A percentile compares a stretch with the other conserved stretches of the same genome.
These are phyloP conservation scores for Amblyteles armatorius DNA, from an alignment of 2,888 invertebrate species.

Conservation along the genomic window DNA sequence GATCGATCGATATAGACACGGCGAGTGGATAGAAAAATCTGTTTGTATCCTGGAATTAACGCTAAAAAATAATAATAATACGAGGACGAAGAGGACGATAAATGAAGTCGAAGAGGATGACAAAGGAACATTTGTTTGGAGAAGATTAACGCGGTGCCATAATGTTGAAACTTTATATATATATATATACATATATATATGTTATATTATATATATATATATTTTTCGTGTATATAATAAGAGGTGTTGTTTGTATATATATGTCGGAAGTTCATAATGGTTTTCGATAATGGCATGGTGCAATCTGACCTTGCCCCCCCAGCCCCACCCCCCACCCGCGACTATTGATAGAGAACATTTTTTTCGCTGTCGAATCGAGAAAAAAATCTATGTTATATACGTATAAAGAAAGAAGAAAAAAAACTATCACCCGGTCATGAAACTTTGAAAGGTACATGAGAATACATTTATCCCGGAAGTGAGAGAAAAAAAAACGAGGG, in stretches of 20 bases:
- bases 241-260: conserved; percentile 84
- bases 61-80: conserved; percentile 70
- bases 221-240: conserved; percentile 83
- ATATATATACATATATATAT: conserved; percentile 76
- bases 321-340: neutral
- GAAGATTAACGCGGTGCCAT: conserved; percentile 82
- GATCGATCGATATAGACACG: conserved; percentile 28
- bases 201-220: conserved; percentile 75
- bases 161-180: conserved; percentile 83
- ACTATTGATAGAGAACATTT: conserved; percentile 8
- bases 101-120: neutral
- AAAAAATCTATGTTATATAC: conserved; percentile 59
- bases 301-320: conserved; percentile 54
- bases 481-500: neutral
- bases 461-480: conserved; percentile 15
- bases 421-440: conserved; percentile 46
- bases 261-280: conserved; percentile 79
- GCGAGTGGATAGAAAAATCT: conserved; percentile 58
- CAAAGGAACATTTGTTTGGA: conserved; percentile 59
- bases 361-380: conserved; percentile 41
- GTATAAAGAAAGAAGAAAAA: conserved; percentile 31
- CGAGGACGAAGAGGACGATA: conserved; percentile 14
- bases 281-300: conserved; percentile 74
- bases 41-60: conserved; percentile 77
- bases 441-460: conserved; percentile 51